Evolutionary conservation across 2,113 vertebrate species (phyloP).

Genomic region (Tetrao urogallus): DNA sequence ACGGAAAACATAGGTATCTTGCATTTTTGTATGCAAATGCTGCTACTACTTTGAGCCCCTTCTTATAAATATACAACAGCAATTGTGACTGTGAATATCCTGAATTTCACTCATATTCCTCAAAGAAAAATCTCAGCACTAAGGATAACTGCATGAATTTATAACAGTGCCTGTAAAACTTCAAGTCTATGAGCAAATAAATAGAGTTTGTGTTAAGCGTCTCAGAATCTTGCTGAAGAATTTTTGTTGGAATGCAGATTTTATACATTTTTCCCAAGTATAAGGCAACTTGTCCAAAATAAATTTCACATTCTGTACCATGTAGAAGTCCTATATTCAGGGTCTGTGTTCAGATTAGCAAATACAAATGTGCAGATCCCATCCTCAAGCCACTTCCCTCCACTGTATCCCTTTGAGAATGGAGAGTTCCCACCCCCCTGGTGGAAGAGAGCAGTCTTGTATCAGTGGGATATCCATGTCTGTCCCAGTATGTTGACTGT

Average conservation of each 20-base stretch:
- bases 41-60: not conserved
- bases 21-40: slow-evolving; percentile 2
- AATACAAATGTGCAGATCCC: not conserved
- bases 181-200: not conserved
- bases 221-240: not conserved
- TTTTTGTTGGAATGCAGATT: not conserved
- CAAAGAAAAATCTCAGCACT: not conserved
- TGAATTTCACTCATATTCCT: not conserved
- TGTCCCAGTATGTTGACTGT: rapidly evolving
- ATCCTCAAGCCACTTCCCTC: not conserved
- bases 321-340: not conserved
- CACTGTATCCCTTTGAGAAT: not conserved
- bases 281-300: not conserved
- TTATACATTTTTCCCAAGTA: not conserved
- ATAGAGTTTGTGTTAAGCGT: not conserved
- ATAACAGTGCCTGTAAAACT: not conserved
- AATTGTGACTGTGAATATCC: not conserved
- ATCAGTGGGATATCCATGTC: not conserved
- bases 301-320: not conserved
- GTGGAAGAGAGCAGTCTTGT: not conserved
- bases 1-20: not conserved
- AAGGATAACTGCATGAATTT: not conserved
- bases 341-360: not conserved
- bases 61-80: slow-evolving; percentile 28
- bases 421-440: not conserved